These are phyloP conservation scores for Apoda limacodes DNA, from an alignment of 2,888 invertebrate genomes.

Conservation along the genomic window DNA sequence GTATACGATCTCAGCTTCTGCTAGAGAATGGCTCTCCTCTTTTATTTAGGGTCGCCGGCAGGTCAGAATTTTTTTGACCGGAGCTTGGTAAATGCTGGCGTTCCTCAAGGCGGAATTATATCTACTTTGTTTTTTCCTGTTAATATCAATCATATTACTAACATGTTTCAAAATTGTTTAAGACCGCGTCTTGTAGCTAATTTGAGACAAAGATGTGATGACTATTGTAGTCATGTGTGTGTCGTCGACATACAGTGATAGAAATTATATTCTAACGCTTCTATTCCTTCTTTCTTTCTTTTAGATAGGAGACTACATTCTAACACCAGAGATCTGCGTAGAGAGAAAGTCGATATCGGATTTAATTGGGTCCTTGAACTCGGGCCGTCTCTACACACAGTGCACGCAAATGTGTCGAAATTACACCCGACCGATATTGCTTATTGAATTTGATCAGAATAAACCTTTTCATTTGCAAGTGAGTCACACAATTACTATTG, in stretches of 20 bases:
- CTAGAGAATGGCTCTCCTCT: no score
- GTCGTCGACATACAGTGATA: neutral
- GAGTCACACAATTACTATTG: no score
- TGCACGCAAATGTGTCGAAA: slow-evolving; percentile 93
- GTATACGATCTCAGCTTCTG: no score
- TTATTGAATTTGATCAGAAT: slow-evolving; percentile 97
- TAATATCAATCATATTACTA: no score
- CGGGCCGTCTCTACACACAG: slow-evolving; percentile 95
- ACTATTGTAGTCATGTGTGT: neutral
- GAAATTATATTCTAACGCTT: neutral
- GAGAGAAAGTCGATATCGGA: slow-evolving; percentile 97
- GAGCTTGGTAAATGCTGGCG: neutral
- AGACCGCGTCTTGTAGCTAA: no score
- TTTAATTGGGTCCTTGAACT: slow-evolving; percentile 94
- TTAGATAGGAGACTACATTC: slow-evolving; percentile 96
- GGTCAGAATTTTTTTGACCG: no score
- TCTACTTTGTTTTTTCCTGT: slow-evolving; percentile 3
- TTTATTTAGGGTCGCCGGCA: no score
- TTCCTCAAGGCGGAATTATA: no score
- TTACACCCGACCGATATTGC: slow-evolving; percentile 87
- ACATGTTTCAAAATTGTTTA: no score
- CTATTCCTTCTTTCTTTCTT: slow-evolving; percentile 8
- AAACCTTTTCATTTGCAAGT: slow-evolving; percentile 92
- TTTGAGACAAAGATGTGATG: neutral
- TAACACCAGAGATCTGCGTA: slow-evolving; percentile 96